These are phyloP conservation scores for Drosophila trichaetosa DNA, from an alignment of 2,888 invertebrate species.

Conservation along the genomic window DNA sequence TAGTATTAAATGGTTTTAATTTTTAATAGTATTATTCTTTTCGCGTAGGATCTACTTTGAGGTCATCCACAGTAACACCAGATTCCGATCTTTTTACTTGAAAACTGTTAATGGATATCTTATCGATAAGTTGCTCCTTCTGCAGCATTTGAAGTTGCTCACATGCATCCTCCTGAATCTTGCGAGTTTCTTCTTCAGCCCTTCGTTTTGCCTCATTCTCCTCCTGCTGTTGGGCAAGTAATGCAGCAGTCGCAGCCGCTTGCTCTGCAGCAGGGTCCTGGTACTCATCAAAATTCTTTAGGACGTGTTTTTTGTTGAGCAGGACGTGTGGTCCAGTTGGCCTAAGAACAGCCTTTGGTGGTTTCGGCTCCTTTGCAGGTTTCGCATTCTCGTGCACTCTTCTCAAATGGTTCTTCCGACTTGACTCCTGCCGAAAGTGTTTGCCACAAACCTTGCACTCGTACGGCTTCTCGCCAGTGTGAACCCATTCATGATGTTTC, in stretches of 20 bases:
- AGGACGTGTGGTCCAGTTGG: conserved; percentile 40
- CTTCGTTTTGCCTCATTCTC: conserved; percentile 74
- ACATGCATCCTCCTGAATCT: conserved; percentile 76
- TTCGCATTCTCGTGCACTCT: conserved; percentile 75
- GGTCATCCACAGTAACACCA: conserved; percentile 38
- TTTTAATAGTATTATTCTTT: not conserved
- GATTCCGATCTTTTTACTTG: conserved; percentile 52
- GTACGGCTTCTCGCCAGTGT: conserved; percentile 83
- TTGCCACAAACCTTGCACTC: conserved; percentile 78
- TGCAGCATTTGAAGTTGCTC: conserved; percentile 72
- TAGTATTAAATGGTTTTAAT: not conserved
- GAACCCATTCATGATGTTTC: conserved; percentile 83
- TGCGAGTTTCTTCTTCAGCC: conserved; percentile 66
- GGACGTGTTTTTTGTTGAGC: conserved; percentile 25
- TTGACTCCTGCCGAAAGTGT: conserved; percentile 80
- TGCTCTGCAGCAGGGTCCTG: conserved; percentile 69
- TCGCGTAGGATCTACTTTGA: conserved; percentile 1
- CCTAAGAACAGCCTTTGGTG: conserved; percentile 29
- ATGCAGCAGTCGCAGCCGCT: conserved; percentile 78
- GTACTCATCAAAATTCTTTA: conserved; percentile 60
- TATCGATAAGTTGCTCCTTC: conserved; percentile 42
- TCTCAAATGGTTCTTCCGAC: conserved; percentile 77
- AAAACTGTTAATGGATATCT: conserved; percentile 61
- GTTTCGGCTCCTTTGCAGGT: conserved; percentile 50
- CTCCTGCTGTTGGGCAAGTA: conserved; percentile 72